Base-by-base conservation (phyloP, 1,140 invertebrate genomes). In the Meloidogyne floridensis region DNA sequence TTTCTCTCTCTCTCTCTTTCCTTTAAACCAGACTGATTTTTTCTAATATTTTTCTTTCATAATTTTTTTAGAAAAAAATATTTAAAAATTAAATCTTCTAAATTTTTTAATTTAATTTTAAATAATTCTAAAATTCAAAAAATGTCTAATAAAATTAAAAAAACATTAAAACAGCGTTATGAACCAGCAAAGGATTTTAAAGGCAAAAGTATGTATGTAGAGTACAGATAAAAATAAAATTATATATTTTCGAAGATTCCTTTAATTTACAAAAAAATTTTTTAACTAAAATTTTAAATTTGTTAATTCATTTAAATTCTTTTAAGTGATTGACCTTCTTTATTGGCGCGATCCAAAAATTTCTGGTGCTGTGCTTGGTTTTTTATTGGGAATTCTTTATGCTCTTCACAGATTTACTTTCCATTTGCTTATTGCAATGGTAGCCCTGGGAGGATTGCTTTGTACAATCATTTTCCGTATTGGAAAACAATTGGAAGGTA, bases 281-380 rank as follows among this genome's bases (percentile, higher is more conserved):
- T 32, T 32, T 32, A 32, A 32, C 32, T 2, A 32, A 32, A 13
- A 18, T 72, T 83, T 20, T 42, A 18, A 32, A 80, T 32, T 9
- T 77, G 11, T 53, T n/a, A n/a, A n/a, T n/a, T n/a, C n/a, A n/a
- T n/a, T n/a, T n/a, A 10, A 92, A 96, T 80, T 43, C 51, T 86
- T 94, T 94, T 11, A 92, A 97, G 95, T 97, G 92, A 94, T 95
- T 90, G 95, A 96, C 87, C 92, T 98, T 89, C 94, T 98, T 90
- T 86, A 89, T 79, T 87, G 86, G 86, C 78, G 86, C 13, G 87
- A 87, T 69, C 87, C 85, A 11, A 89, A 88, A 79, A 86, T 84
- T 32, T 86, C 83, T 56, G 87, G 85, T 54, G 59, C 47, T 65
- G 80, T 65, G 15, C n/a, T 65, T 65, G 59, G 15, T 4, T 18